These are phyloP conservation scores for Epinephelus lanceolatus DNA, from an alignment of 2,113 vertebrate species.

Conservation along the genomic window DNA sequence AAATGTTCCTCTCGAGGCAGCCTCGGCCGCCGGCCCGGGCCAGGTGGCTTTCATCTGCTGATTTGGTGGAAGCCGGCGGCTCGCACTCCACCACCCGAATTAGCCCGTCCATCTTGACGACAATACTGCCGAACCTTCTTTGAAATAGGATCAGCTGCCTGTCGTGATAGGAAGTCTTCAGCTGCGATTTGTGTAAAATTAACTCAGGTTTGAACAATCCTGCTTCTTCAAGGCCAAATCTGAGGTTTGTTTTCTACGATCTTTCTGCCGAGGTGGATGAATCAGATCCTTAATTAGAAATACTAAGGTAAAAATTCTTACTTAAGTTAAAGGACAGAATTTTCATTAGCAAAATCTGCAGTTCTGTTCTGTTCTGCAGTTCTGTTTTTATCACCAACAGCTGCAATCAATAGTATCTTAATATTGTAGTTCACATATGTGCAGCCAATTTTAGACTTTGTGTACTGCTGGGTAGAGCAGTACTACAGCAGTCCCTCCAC, in stretches of 20 bases:
- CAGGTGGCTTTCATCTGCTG: conserved; percentile 66
- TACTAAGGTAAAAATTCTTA: too few species aligned
- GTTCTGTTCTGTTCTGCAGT: too few species aligned
- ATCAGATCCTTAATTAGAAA: too few species aligned
- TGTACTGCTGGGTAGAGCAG: too few species aligned
- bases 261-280: background rate
- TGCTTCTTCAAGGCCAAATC: background rate
- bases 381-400: too few species aligned
- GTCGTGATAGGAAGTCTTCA: conserved; percentile 38
- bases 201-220: background rate
- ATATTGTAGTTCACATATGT: too few species aligned
- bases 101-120: conserved; percentile 63
- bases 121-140: conserved; percentile 50
- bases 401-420: too few species aligned
- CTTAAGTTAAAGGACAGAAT: too few species aligned
- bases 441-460: too few species aligned
- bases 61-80: conserved; percentile 25
- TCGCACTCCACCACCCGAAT: conserved; percentile 74
- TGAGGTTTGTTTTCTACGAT: background rate
- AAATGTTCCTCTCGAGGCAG: conserved; percentile 81
- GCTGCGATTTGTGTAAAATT: conserved; percentile 18
- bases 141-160: conserved; percentile 53
- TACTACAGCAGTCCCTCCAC: too few species aligned
- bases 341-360: too few species aligned
- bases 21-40: conserved; percentile 67